phyloP scores from a whole-genome alignment of 2,797 vertebrate genomes.

The Sebastes umbrosus region DNA sequence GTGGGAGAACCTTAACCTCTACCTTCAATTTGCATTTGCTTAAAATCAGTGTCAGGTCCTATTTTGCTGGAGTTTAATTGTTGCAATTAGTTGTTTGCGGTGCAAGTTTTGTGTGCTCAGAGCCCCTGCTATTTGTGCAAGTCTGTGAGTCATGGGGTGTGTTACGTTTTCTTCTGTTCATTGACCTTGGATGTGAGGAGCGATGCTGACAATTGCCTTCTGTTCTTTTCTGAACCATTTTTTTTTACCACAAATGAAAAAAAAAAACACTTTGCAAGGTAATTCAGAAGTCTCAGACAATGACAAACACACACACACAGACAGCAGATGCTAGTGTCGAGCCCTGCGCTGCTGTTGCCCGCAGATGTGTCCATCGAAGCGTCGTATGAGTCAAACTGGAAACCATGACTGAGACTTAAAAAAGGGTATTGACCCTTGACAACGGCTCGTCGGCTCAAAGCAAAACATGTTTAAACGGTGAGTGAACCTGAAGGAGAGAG shows the following conservation, averaged over 20 bases:
- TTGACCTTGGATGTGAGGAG: constrained; percentile 43
- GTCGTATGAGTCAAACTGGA: constrained; percentile 46
- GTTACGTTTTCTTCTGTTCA: constrained; percentile 18
- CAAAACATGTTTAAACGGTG: constrained; percentile 59
- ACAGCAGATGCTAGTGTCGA: constrained; percentile 37
- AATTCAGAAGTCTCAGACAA: constrained; percentile 11
- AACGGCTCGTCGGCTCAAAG: constrained; percentile 47
- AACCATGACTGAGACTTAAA: constrained; percentile 53
- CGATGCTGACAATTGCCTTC: constrained; percentile 30
- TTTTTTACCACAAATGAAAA: background rate
- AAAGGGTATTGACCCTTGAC: constrained; percentile 63
- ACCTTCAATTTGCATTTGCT: constrained; percentile 51
- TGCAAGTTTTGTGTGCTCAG: background rate
- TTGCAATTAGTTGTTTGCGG: constrained; percentile 8
- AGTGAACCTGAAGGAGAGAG: constrained; percentile 57
- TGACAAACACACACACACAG: constrained; percentile 12
- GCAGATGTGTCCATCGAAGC: constrained; percentile 61
- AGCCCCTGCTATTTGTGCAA: background rate
- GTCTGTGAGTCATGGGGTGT: background rate
- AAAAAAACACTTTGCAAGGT: background rate
- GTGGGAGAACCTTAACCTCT: constrained; percentile 22
- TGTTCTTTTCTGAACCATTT: constrained; percentile 30
- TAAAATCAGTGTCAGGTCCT: constrained; percentile 40
- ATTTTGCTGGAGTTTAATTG: constrained; percentile 23
- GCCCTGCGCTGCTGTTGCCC: constrained; percentile 6